Percentiles rank a stretch among this genome's conserved stretches.
Conservation (phyloP, 2,113 vertebrate species). For the Oceanites oceanicus region DNA sequence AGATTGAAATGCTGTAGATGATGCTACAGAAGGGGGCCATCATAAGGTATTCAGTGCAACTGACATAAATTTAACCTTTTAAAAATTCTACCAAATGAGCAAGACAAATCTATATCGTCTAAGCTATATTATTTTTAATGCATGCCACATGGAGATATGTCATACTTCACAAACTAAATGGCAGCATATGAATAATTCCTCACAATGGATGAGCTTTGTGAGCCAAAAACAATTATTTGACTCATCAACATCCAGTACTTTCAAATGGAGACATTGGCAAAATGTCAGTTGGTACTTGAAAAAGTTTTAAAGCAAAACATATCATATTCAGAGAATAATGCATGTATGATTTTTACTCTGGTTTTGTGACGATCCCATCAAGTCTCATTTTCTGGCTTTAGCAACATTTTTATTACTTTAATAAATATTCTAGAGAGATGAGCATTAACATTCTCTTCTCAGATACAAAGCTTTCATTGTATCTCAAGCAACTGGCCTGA, state of each 20-base stretch:
- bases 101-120: background rate
- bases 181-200: background rate
- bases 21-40: background rate
- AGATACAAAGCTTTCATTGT: background rate
- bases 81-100: background rate
- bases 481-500: background rate
- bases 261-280: background rate
- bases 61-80: background rate
- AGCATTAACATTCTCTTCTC: background rate
- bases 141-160: background rate
- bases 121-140: background rate
- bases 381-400: background rate
- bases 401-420: background rate
- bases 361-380: background rate
- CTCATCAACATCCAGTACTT: background rate
- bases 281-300: background rate
- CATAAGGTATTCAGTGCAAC: background rate
- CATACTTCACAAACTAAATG: conserved; percentile 25
- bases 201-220: background rate
- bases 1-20: background rate
- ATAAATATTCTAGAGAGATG: background rate
- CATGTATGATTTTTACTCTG: background rate
- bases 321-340: background rate
- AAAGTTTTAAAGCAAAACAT: background rate
- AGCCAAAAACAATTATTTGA: background rate